Conservation (phyloP, 2,113 vertebrate genomes). For the Ageneiosus marmoratus region DNA sequence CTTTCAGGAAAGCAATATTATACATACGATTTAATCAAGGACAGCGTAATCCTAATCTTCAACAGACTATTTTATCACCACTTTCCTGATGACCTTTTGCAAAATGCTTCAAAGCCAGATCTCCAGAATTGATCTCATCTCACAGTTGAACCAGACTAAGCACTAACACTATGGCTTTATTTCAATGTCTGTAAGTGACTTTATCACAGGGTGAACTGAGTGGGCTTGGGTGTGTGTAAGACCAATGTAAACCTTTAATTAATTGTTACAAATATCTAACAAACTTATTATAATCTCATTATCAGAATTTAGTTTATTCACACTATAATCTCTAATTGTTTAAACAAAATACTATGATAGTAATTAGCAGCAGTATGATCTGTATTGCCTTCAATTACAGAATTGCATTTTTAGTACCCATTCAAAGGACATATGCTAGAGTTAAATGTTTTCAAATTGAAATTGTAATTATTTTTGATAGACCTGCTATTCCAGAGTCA, state of each 20-base stretch:
- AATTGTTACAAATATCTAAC: not conserved
- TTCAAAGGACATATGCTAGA: too few species aligned
- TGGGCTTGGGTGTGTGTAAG: not conserved
- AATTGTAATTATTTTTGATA: not conserved
- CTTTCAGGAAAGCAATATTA: slow-evolving; percentile 26
- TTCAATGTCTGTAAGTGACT: not conserved
- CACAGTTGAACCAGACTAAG: slow-evolving; percentile 1
- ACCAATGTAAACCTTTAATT: not conserved
- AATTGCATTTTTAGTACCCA: not conserved
- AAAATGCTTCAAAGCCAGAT: not conserved
- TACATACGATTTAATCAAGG: slow-evolving; percentile 40
- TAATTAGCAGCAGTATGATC: not conserved
- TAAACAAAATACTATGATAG: not conserved
- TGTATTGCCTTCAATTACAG: not conserved
- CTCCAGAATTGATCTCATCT: slow-evolving; percentile 16
- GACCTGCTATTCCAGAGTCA: too few species aligned
- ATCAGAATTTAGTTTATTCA: not conserved
- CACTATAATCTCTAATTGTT: not conserved
- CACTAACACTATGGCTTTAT: too few species aligned
- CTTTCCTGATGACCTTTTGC: slow-evolving; percentile 22
- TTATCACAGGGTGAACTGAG: not conserved
- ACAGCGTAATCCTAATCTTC: not conserved
- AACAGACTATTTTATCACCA: slow-evolving; percentile 21
- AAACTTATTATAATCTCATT: too few species aligned
- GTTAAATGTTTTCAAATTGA: too few species aligned